phyloP scores from a whole-genome alignment of 2,113 vertebrate genomes.

The Pongo abelii region DNA sequence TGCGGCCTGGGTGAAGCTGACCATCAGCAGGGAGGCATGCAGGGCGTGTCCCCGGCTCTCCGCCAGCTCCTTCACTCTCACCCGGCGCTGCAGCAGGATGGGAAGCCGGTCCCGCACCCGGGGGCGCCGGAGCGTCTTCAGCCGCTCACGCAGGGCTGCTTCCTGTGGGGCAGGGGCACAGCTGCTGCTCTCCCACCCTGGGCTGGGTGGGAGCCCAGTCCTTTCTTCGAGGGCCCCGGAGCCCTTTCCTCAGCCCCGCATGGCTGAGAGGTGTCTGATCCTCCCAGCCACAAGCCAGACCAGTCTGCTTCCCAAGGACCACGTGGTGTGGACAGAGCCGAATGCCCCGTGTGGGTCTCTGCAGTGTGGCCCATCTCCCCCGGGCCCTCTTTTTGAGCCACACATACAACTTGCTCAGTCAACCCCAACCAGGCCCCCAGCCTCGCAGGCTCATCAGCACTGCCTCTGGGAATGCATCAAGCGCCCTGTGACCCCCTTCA shows the following conservation, averaged over 20 bases:
- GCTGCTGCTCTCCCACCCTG: not conserved
- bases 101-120: slow-evolving; percentile 82
- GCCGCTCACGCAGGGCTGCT: slow-evolving; percentile 86
- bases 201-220: not conserved
- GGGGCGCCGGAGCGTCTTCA: slow-evolving; percentile 75
- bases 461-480: not conserved
- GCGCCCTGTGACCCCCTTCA: rapidly evolving
- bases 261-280: not conserved
- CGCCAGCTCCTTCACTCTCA: slow-evolving; percentile 85
- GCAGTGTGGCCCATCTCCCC: not conserved
- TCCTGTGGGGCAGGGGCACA: slow-evolving; percentile 78
- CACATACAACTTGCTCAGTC: not conserved
- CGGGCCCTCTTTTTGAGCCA: not conserved
- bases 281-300: not conserved
- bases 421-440: not conserved
- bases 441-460: rapidly evolving
- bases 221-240: not conserved
- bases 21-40: slow-evolving; percentile 83
- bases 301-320: not conserved
- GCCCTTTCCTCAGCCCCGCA: not conserved
- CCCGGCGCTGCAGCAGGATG: slow-evolving; percentile 77
- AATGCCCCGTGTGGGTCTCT: not conserved
- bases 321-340: not conserved
- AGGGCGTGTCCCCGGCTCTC: slow-evolving; percentile 84
- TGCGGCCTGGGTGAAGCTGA: slow-evolving; percentile 85